Evolutionary conservation across 2,797 vertebrate species (phyloP), one percentile per base, ranked within the genome.

Genomic region (Echiichthys vipera): DNA sequence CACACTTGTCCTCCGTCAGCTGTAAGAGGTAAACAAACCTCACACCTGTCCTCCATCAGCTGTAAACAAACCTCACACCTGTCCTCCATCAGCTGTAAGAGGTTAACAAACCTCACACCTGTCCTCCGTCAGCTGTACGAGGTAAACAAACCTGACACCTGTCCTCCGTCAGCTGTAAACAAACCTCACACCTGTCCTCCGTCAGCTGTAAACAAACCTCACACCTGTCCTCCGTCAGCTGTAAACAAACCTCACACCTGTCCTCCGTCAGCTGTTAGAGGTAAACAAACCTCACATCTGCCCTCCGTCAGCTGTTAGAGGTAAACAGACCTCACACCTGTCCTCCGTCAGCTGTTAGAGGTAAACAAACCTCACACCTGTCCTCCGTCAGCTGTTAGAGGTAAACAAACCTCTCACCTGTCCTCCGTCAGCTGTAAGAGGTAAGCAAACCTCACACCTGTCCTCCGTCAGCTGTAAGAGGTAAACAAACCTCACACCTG

Each of bases 1-100:
- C n/a, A n/a, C n/a, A n/a, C n/a, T n/a, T n/a, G n/a, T 85, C 92
- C 9, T 47, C 91, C 36, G 18, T 91, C 40, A 72, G 83, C 79
- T 61, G 70, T 55, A 94, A 93, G 84, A 93, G 92, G 94, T 93
- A n/a, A n/a, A n/a, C n/a, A n/a, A n/a, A n/a, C n/a, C n/a, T n/a
- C n/a, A n/a, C n/a, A n/a, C n/a, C n/a, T n/a, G n/a, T n/a, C n/a
- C n/a, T n/a, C n/a, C n/a, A n/a, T n/a, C n/a, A n/a, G n/a, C n/a
- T n/a, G n/a, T n/a, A n/a, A n/a, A n/a, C n/a, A n/a, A n/a, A n/a
- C n/a, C n/a, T n/a, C n/a, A n/a, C n/a, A n/a, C n/a, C n/a, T n/a
- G n/a, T 85, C 92, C 9, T 47, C 91, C 36, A n/a, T 91, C 40
- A 72, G 83, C 79, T 61, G 70, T 55, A 94, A 93, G 84, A 93